Evolutionary conservation across 1,140 invertebrate species (phyloP).

Genomic region (Dreissena rostriformis): DNA sequence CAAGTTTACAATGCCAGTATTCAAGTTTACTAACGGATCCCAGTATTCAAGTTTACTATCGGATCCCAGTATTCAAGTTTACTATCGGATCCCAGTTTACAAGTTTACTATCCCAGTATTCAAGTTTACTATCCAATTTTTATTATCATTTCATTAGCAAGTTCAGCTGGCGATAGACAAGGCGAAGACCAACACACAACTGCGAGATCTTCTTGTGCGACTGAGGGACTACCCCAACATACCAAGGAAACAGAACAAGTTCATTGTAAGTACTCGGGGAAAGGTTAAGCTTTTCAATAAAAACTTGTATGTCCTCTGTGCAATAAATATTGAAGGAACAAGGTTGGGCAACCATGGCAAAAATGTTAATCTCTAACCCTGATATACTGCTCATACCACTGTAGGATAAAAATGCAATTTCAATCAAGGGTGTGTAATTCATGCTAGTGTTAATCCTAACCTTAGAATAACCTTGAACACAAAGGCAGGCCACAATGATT

Average conservation of each 20-base stretch:
- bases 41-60: neutral
- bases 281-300: too few species aligned
- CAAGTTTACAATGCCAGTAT: neutral
- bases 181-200: slow-evolving; percentile 82
- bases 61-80: too few species aligned
- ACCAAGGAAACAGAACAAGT: slow-evolving; percentile 95
- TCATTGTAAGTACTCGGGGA: slow-evolving; percentile 81
- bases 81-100: neutral
- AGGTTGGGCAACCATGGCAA: too few species aligned
- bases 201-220: slow-evolving; percentile 86
- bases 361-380: too few species aligned
- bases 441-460: too few species aligned
- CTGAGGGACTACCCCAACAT: slow-evolving; percentile 92
- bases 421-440: too few species aligned
- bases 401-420: too few species aligned
- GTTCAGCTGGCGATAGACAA: slow-evolving; percentile 88
- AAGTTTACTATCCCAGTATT: neutral
- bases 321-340: too few species aligned
- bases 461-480: too few species aligned
- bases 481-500: too few species aligned
- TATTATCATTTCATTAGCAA: slow-evolving; percentile 72
- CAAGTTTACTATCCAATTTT: neutral
- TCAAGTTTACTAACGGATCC: neutral
- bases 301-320: too few species aligned
- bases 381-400: too few species aligned